Evolutionary conservation across 2,888 invertebrate genomes (phyloP).

Genomic region (Amblyjoppa proteus): DNA sequence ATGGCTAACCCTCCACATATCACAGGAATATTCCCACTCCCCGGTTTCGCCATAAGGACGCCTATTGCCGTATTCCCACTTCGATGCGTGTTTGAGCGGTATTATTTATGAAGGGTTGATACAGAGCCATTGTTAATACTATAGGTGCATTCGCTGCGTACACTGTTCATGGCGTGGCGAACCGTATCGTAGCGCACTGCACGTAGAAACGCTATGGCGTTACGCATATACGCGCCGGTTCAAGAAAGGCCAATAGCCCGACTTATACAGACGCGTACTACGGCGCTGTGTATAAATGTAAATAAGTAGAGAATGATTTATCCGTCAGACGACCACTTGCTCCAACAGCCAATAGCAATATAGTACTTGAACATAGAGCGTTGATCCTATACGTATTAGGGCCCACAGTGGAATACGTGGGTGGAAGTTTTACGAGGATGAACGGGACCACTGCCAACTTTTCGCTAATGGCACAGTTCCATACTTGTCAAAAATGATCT

Average conservation of each 20-base stretch:
- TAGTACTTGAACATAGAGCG: not conserved
- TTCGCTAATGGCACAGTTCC: conserved; percentile 22
- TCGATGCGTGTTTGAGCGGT: not conserved
- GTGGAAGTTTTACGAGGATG: conserved; percentile 14
- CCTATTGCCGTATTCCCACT: not conserved
- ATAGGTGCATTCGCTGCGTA: not conserved
- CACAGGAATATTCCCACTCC: not conserved
- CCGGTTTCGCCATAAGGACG: not conserved
- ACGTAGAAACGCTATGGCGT: not conserved
- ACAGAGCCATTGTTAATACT: conserved; percentile 4
- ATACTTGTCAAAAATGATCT: not conserved
- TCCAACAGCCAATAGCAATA: conserved; percentile 16
- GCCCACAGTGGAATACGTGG: conserved; percentile 25
- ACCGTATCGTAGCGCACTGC: conserved; percentile 3
- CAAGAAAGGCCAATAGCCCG: conserved; percentile 19
- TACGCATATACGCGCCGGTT: conserved; percentile 2
- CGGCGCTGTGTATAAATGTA: not conserved
- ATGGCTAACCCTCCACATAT: not conserved
- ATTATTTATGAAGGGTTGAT: not conserved
- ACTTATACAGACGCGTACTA: not conserved
- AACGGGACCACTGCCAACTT: conserved; percentile 44
- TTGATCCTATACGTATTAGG: conserved; percentile 11
- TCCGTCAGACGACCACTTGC: conserved; percentile 36
- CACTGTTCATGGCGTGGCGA: not conserved
- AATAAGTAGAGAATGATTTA: conserved; percentile 38